These are phyloP conservation scores for Bombus cullumanus DNA, from an alignment of 1,140 invertebrate genomes.

Conservation along the genomic window DNA sequence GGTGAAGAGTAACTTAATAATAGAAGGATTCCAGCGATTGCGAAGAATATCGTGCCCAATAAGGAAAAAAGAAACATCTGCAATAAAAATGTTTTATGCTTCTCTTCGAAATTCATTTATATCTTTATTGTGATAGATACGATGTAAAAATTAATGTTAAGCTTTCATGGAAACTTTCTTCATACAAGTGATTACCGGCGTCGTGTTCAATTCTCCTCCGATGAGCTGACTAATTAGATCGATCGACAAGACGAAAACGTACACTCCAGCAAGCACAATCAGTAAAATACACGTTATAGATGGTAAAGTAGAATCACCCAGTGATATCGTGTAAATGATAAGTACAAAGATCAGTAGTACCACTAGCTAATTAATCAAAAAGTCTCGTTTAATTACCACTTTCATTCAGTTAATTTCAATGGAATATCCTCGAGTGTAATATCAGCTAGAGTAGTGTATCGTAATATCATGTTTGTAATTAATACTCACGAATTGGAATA, in stretches of 20 bases:
- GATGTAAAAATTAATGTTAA: background rate
- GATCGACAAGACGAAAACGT: conserved; percentile 69
- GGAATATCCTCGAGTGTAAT: too few relatives aligned
- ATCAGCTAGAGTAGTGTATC: too few relatives aligned
- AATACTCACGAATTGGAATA: conserved; percentile 71
- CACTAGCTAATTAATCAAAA: conserved; percentile 46
- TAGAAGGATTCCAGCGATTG: background rate
- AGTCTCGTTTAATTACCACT: background rate
- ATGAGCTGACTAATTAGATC: conserved; percentile 72
- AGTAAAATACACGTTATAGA: conserved; percentile 65
- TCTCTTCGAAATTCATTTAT: background rate
- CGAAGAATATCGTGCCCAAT: conserved; percentile 61
- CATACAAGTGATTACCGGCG: conserved; percentile 65
- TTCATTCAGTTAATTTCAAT: too few relatives aligned
- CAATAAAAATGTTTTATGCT: background rate
- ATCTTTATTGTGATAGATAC: background rate
- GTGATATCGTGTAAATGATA: conserved; percentile 63
- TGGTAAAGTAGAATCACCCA: conserved; percentile 24
- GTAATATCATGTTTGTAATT: background rate
- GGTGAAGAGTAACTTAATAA: background rate
- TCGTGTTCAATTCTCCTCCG: conserved; percentile 47
- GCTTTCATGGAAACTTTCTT: background rate
- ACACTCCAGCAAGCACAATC: conserved; percentile 64
- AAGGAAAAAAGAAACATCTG: conserved; percentile 75
- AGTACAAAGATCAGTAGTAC: conserved; percentile 67